These are phyloP conservation scores for Spinus olivaceus DNA, from an alignment of 2,797 vertebrate genomes.

Conservation along the genomic window DNA sequence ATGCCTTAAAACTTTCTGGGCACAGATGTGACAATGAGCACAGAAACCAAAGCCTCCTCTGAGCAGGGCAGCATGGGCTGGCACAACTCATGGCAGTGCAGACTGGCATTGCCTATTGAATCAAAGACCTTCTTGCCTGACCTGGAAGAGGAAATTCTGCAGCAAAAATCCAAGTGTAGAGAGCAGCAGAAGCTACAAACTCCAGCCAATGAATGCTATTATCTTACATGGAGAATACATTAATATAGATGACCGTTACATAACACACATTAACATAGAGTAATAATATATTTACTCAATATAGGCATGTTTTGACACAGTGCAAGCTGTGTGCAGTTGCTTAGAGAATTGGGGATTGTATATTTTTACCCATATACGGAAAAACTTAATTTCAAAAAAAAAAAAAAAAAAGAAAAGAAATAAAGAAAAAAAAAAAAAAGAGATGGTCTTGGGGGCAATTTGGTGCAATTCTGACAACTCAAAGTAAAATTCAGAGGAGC, in stretches of 20 bases:
- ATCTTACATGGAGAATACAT: constrained; percentile 28
- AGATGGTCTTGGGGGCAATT: not conserved
- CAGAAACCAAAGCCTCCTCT: not conserved
- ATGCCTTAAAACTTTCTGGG: not conserved
- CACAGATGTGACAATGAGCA: fast-evolving
- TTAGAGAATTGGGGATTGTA: constrained; percentile 12
- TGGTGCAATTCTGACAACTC: not conserved
- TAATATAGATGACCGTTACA: constrained; percentile 55
- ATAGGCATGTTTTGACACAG: constrained; percentile 60
- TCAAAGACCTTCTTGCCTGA: not conserved
- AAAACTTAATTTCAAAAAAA: not conserved
- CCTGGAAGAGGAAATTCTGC: not conserved
- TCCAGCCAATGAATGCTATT: constrained; percentile 10
- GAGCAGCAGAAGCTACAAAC: not conserved
- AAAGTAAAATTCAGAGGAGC: constrained; percentile 12
- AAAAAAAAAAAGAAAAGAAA: not conserved
- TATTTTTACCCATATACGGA: constrained; percentile 4
- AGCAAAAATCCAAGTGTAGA: not conserved
- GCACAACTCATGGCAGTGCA: not conserved
- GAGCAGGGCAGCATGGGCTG: not conserved
- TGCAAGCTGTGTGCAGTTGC: constrained; percentile 51
- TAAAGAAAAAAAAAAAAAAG: not conserved
- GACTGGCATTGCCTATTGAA: not conserved
- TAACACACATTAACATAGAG: constrained; percentile 54
- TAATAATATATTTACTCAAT: constrained; percentile 59